Conservation (phyloP, 2,888 invertebrate species). For the Caenorhabditis sinica region DNA sequence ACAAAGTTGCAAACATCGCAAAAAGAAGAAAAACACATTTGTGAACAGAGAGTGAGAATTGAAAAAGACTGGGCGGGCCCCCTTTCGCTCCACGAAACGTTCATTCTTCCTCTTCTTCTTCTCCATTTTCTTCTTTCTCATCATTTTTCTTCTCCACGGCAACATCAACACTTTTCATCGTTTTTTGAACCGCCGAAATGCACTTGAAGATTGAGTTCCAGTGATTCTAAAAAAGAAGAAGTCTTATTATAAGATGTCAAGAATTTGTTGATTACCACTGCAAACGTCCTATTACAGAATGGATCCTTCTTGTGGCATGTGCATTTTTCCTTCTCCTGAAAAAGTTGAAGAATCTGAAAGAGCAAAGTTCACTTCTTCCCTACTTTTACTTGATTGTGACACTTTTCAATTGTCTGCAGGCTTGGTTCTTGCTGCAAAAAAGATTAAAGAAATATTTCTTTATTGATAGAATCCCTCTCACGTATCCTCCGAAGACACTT, state of each 20-base stretch:
- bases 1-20: conserved; percentile 49
- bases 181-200: conserved; percentile 46
- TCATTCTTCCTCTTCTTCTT: conserved; percentile 26
- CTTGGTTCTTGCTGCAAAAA: conserved; percentile 59
- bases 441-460: neutral
- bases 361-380: conserved; percentile 11
- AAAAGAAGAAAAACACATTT: conserved; percentile 38
- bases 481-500: conserved; percentile 36
- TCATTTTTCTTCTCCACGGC: conserved; percentile 6
- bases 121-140: conserved; percentile 2
- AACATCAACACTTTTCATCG: conserved; percentile 21
- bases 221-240: conserved; percentile 38
- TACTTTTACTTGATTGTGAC: conserved; percentile 62
- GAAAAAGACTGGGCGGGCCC: conserved; percentile 10
- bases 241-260: neutral
- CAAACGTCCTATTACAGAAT: conserved; percentile 54
- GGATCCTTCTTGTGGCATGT: conserved; percentile 48
- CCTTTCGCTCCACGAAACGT: conserved; percentile 30
- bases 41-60: conserved; percentile 6
- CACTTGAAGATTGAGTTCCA: conserved; percentile 59
- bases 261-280: conserved; percentile 23
- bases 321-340: conserved; percentile 58
- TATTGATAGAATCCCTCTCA: conserved; percentile 22
- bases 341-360: neutral
- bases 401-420: conserved; percentile 47